Evolutionary conservation across 2,888 invertebrate species (phyloP), one percentile per base, ranked within the genome.

Genomic region (Endotricha flammealis): DNA sequence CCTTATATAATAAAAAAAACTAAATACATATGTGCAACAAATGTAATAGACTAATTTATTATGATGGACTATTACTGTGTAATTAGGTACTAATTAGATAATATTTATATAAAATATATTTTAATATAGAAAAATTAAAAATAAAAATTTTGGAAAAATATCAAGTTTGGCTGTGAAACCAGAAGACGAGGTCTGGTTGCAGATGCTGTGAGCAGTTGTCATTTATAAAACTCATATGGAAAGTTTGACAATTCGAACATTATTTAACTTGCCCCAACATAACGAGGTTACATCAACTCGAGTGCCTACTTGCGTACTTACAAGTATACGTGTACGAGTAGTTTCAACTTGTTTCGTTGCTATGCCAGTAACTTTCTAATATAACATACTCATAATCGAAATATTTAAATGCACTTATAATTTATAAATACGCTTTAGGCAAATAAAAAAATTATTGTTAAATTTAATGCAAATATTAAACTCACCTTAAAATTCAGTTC

Each of bases 351-450:
- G 75, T 77, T 76, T 68, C 64, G 68, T 72, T 73, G 71, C 75
- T 71, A 79, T 74, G 71, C 71, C 76, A 72, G 68, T 72, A 62
- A 82, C 82, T 82, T 82, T 82, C 82, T 82, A 82, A 81, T 77
- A 74, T 68, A 72, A 70, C 74, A 68, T 69, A 56, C 42, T 39
- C 34, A 44, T 50, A 38, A 41, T 42, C 38, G 37, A 45, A 42
- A 44, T 29, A 35, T 9, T 32, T 12, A 24, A 16, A 36, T 12
- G 17, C 30, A 31, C n/a, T 17, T 16, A 8, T 1, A 25, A 8
- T 16, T 25, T 10, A 6, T 12, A 10, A 11, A 10, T 7, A 31
- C 4, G n/a, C n/a, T n/a, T n/a, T n/a, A n/a, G n/a, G n/a, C n/a
- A n/a, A n/a, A n/a, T n/a, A n/a, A n/a, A n/a, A n/a, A n/a, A n/a